These are phyloP conservation scores for Heterocephalus glaber DNA, from an alignment of 2,113 vertebrate species.

Conservation along the genomic window DNA sequence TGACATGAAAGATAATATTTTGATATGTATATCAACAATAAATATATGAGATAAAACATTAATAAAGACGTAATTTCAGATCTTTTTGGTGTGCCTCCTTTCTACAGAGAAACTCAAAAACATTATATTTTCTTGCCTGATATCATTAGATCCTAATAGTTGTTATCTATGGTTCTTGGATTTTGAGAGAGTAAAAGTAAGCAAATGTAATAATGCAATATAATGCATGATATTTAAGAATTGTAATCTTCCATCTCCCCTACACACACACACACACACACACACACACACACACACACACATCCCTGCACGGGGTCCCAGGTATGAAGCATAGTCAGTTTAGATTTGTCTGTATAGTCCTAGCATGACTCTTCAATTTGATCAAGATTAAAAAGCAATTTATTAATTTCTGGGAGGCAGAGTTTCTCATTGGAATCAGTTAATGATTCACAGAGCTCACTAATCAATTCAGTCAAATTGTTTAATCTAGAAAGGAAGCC, in stretches of 20 bases:
- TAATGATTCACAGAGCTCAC: background rate
- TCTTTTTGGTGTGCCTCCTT: background rate
- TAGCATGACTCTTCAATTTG: background rate
- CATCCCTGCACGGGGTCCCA: background rate
- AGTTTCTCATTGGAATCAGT: background rate
- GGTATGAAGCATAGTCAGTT: background rate
- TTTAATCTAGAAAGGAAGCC: background rate
- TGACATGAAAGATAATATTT: background rate
- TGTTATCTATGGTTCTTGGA: background rate
- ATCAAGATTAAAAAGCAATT: conserved; percentile 4
- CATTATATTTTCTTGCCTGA: background rate
- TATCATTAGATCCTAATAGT: background rate
- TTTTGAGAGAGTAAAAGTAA: background rate
- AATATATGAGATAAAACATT: background rate
- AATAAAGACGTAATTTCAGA: background rate
- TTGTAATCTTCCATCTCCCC: background rate
- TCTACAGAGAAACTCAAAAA: background rate
- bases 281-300: background rate
- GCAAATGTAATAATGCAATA: background rate
- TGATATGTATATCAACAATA: background rate
- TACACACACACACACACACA: background rate
- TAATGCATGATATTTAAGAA: background rate
- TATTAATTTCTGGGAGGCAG: background rate
- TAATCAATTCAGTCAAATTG: background rate
- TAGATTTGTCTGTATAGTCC: background rate